Conservation (phyloP, 2,888 invertebrate genomes). For the Pristionchus exspectatus region DNA sequence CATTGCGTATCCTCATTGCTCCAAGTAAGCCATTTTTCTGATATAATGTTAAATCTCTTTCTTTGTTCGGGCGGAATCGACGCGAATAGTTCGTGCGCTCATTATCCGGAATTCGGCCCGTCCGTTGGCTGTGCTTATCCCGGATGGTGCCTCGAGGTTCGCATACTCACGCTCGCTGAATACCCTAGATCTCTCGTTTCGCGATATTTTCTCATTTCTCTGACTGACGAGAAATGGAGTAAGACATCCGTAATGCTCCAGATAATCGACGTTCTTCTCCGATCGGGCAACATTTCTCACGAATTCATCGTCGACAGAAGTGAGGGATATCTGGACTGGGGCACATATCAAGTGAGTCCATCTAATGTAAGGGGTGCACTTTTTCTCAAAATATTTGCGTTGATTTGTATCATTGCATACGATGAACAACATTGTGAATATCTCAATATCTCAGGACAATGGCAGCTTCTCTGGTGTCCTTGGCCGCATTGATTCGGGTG, state of each 20-base stretch:
- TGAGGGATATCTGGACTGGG: background rate
- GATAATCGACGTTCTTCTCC: constrained; percentile 23
- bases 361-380: background rate
- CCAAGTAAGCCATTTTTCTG: background rate
- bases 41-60: background rate
- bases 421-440: too few species aligned
- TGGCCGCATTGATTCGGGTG: background rate
- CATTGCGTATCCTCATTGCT: background rate
- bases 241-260: background rate
- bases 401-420: too few species aligned
- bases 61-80: background rate
- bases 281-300: constrained; percentile 20
- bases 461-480: constrained; percentile 32
- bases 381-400: too few species aligned
- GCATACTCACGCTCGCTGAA: too few species aligned
- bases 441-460: background rate
- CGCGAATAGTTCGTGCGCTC: background rate
- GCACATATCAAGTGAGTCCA: background rate
- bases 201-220: background rate
- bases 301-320: background rate
- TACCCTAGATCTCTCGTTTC: background rate
- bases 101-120: background rate
- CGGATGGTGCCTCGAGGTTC: constrained; percentile 24
- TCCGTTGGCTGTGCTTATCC: background rate
- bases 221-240: too few species aligned